Evolutionary conservation across 2,113 vertebrate genomes (phyloP).

Genomic region (Mystacornis crossleyi): DNA sequence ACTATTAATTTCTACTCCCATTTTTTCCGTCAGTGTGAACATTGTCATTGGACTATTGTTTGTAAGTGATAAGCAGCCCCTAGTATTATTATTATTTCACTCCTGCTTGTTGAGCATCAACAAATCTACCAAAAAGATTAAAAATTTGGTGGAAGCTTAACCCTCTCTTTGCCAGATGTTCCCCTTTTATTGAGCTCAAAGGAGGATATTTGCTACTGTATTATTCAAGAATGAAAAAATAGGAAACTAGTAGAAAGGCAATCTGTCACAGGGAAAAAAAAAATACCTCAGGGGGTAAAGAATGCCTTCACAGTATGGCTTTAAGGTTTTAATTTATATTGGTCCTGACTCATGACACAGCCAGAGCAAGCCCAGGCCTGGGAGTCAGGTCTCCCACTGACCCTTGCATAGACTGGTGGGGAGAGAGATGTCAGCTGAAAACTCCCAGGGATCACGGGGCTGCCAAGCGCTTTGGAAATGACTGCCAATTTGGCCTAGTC

Average conservation of each 20-base stretch:
- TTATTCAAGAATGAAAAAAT: slow-evolving; percentile 49
- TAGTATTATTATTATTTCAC: slow-evolving; percentile 74
- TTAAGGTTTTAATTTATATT: slow-evolving; percentile 89
- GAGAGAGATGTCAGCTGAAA: slow-evolving; percentile 84
- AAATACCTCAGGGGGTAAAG: slow-evolving; percentile 75
- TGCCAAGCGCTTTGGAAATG: slow-evolving; percentile 88
- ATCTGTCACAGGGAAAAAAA: slow-evolving; percentile 74
- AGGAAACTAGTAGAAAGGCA: slow-evolving; percentile 74
- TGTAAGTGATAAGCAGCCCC: slow-evolving; percentile 71
- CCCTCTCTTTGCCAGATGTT: slow-evolving; percentile 74
- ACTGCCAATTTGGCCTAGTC: slow-evolving; percentile 94
- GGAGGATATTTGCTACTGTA: slow-evolving; percentile 51
- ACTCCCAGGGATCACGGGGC: slow-evolving; percentile 84
- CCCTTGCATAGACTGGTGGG: slow-evolving; percentile 82
- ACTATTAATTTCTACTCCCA: slow-evolving; percentile 78
- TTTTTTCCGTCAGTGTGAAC: slow-evolving; percentile 76
- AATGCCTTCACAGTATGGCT: slow-evolving; percentile 82
- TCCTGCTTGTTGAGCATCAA: slow-evolving; percentile 73
- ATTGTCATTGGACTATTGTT: slow-evolving; percentile 77
- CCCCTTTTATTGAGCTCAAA: slow-evolving; percentile 67
- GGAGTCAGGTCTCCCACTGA: slow-evolving; percentile 84
- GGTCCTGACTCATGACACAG: slow-evolving; percentile 86
- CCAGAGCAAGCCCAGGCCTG: slow-evolving; percentile 77
- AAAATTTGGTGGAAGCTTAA: slow-evolving; percentile 77
- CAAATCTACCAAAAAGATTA: slow-evolving; percentile 72